A percentile compares a stretch with the other conserved stretches of the same genome.
Conservation (phyloP, 2,888 invertebrate species). For the Scaptomyza reducta region DNA sequence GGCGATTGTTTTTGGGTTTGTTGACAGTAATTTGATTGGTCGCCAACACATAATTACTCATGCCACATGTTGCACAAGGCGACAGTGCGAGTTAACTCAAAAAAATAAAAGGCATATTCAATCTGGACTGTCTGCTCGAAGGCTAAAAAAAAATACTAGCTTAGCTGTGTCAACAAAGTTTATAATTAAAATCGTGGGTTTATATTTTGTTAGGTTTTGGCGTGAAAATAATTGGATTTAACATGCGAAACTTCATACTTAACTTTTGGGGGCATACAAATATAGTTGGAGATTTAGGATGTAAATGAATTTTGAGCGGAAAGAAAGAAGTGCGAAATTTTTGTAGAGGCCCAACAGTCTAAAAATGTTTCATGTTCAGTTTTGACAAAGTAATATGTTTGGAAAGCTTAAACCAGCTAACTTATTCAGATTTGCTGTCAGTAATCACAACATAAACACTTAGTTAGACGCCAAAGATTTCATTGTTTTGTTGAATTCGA, state of each 20-base stretch:
- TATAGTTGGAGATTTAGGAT: too few relatives aligned
- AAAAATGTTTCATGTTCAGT: too few relatives aligned
- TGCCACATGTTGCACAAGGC: constrained; percentile 47
- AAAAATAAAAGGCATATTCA: constrained; percentile 9
- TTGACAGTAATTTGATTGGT: constrained; percentile 50
- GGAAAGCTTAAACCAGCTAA: neutral
- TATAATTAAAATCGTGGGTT: constrained; percentile 7
- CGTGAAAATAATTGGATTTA: neutral
- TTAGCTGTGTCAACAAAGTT: neutral
- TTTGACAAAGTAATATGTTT: neutral
- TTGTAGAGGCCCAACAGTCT: neutral
- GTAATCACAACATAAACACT: neutral
- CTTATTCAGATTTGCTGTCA: neutral
- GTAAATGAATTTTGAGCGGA: too few relatives aligned
- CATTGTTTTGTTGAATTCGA: constrained; percentile 14
- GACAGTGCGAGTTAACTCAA: constrained; percentile 29
- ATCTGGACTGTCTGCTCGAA: neutral
- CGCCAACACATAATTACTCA: constrained; percentile 69
- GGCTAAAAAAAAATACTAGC: neutral
- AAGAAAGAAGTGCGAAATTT: too few relatives aligned
- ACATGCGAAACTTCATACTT: too few relatives aligned
- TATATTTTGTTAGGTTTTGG: neutral
- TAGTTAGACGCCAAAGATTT: neutral
- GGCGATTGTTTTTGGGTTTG: constrained; percentile 28
- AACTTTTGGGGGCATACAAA: too few relatives aligned